Evolutionary conservation across 2,113 vertebrate genomes (phyloP), one percentile per base, ranked within the genome.

Genomic region (Gyps fulvus): DNA sequence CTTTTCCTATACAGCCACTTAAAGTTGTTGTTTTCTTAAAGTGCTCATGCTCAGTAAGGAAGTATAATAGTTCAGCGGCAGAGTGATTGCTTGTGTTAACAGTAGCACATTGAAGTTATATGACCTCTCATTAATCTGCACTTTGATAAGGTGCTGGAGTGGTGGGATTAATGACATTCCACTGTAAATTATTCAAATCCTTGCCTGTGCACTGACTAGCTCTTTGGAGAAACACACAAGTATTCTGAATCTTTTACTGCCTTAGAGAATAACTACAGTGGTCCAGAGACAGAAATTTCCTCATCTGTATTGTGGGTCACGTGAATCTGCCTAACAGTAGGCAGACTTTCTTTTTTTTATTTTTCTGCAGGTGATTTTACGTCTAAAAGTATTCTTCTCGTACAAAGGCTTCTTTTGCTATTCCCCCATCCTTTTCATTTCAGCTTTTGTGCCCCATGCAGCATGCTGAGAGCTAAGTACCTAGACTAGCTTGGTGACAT

Each of bases 121-220:
- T 77, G 87, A 95, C 90, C 85, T 91, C 85, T 96, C 78, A 85
- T 96, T 96, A 96, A 92, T 96, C 95, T 96, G 85, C 38, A 66
- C 78, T 95, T 96, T 91, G 93, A 94, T 93, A 95, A 90, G 58
- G 74, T 93, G 74, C 74, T 93, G 78, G 54, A 95, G 45, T 91
- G 27, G 50, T 40, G 90, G 87, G 82, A 96, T 91, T 97, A 93
- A 90, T 95, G 78, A 77, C 82, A 90, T 96, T 93, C 62, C 29
- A 17, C n/a, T 77, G 73, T 79, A 95, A 96, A 91, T 91, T 97
- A 96, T 95, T 97, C 87, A 97, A 70, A 97, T 94, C 71, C 45
- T 47, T 89, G 50, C 29, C 66, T 90, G 73, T 80, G 81, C 54
- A 62, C 40, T 83, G 83, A 83, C 83, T 85, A 55, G 52, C 29